A percentile compares a stretch with the other conserved stretches of the same genome.
These are phyloP conservation scores for Champsocephalus gunnari DNA, from an alignment of 2,797 vertebrate genomes.

Conservation along the genomic window DNA sequence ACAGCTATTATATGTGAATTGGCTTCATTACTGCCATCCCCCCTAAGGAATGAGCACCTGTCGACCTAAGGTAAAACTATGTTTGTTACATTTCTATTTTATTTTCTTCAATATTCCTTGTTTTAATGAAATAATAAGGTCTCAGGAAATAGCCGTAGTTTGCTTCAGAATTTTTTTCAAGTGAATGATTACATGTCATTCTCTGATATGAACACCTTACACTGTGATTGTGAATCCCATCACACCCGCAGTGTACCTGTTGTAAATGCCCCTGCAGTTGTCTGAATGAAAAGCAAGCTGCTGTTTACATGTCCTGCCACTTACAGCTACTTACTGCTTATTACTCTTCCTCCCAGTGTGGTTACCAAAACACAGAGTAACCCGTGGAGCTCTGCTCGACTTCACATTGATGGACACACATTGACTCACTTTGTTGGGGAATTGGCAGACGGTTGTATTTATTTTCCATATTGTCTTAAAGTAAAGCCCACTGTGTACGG, in stretches of 20 bases:
- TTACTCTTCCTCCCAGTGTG: slow-evolving; percentile 63
- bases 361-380: slow-evolving; percentile 65
- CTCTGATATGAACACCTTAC: neutral
- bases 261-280: slow-evolving; percentile 45
- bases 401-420: slow-evolving; percentile 61
- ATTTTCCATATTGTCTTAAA: slow-evolving; percentile 45
- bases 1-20: no score
- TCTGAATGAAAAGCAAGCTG: slow-evolving; percentile 60
- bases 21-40: no score
- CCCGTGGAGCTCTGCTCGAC: slow-evolving; percentile 62
- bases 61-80: no score
- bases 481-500: slow-evolving; percentile 25
- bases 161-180: neutral
- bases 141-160: neutral
- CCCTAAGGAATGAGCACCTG: no score
- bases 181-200: neutral
- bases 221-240: slow-evolving; percentile 7
- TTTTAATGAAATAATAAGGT: neutral
- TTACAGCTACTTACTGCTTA: slow-evolving; percentile 68
- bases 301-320: slow-evolving; percentile 75
- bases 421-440: slow-evolving; percentile 52
- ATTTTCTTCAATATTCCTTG: no score
- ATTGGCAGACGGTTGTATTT: slow-evolving; percentile 52
- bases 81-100: no score
- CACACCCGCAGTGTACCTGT: slow-evolving; percentile 20